Percentiles rank a stretch among this genome's conserved stretches.
Conservation (phyloP, 2,888 invertebrate species). For the Sericinus montela region DNA sequence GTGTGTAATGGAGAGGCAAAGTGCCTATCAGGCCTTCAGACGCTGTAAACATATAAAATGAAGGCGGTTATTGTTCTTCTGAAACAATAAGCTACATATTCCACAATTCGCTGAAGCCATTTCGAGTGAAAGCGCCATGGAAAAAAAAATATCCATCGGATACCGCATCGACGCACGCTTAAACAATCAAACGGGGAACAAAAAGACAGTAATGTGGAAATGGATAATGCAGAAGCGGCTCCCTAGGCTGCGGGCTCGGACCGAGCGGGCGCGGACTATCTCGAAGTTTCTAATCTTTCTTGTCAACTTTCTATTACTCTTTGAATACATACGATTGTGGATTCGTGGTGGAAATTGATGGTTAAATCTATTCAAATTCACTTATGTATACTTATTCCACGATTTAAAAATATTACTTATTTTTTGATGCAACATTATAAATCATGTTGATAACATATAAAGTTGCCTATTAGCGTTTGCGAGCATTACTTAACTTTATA, state of each 20-base stretch:
- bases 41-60: constrained; percentile 74
- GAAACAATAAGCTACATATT: constrained; percentile 76
- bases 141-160: constrained; percentile 70
- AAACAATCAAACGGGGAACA: constrained; percentile 76
- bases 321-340: too few species aligned
- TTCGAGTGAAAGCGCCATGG: constrained; percentile 69
- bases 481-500: too few species aligned
- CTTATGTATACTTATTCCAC: too few species aligned
- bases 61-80: constrained; percentile 73
- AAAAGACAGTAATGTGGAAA: constrained; percentile 76
- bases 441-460: too few species aligned
- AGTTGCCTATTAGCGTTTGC: too few species aligned
- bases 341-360: too few species aligned
- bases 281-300: too few species aligned
- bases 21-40: constrained; percentile 69
- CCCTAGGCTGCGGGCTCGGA: constrained; percentile 30
- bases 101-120: constrained; percentile 74
- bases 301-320: too few species aligned
- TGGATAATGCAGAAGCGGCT: constrained; percentile 64
- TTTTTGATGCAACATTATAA: too few species aligned
- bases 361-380: too few species aligned
- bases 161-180: constrained; percentile 76
- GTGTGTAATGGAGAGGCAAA: constrained; percentile 64
- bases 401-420: too few species aligned
- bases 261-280: constrained; percentile 25